phyloP scores from a whole-genome alignment of 2,797 vertebrate genomes.

The Acanthurus tractus region DNA sequence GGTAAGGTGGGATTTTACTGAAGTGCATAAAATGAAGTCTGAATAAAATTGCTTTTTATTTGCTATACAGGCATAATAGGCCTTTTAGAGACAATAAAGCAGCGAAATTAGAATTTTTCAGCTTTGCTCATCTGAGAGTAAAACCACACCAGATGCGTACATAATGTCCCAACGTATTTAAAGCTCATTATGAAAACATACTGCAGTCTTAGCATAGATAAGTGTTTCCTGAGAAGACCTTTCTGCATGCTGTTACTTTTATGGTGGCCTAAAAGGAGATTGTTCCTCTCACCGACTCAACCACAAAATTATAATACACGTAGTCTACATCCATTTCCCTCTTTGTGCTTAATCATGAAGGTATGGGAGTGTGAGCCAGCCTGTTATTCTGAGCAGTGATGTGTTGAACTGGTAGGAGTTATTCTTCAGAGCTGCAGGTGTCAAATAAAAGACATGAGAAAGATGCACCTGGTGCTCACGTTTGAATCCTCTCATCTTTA shows the following conservation, averaged over 20 bases:
- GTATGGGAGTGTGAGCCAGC: background rate
- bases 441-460: constrained; percentile 38
- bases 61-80: background rate
- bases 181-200: background rate
- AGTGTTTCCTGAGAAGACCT: background rate
- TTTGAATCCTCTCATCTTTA: constrained; percentile 10
- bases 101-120: too few relatives aligned
- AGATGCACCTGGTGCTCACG: constrained; percentile 12
- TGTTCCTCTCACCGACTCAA: constrained; percentile 3
- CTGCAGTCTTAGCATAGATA: background rate
- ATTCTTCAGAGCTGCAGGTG: constrained; percentile 33
- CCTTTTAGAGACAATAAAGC: background rate
- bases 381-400: constrained; percentile 9
- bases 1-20: background rate
- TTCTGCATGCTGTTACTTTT: background rate
- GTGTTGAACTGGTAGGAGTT: constrained; percentile 26
- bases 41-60: background rate
- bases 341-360: constrained; percentile 12
- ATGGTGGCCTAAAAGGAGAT: background rate
- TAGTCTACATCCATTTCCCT: background rate
- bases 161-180: background rate
- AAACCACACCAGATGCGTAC: background rate
- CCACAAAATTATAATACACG: constrained; percentile 9
- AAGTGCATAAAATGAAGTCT: background rate
- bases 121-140: background rate